phyloP scores from a whole-genome alignment of 1,140 invertebrate species.

The Rhagoletis pomonella region DNA sequence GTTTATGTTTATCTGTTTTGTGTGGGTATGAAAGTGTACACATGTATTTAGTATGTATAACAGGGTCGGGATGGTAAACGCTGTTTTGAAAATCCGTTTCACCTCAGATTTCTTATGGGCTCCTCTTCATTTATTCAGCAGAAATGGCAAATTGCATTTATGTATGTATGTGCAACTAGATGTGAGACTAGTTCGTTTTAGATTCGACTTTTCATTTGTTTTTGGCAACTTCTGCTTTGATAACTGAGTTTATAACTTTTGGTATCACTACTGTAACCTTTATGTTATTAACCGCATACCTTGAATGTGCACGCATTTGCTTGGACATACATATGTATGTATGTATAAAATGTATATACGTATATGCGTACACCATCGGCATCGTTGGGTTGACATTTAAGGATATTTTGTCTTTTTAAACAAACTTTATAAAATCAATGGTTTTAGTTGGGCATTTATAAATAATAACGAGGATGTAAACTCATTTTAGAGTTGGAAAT shows the following conservation, averaged over 20 bases:
- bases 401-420: too few relatives aligned
- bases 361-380: too few relatives aligned
- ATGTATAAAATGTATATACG: too few relatives aligned
- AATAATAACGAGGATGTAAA: too few relatives aligned
- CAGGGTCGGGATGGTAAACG: conserved; percentile 11
- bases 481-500: too few relatives aligned
- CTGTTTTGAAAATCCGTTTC: conserved; percentile 54
- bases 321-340: too few relatives aligned
- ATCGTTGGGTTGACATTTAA: too few relatives aligned
- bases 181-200: conserved; percentile 33
- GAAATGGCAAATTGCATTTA: background rate
- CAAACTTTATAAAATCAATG: too few relatives aligned
- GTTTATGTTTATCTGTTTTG: background rate
- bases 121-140: background rate
- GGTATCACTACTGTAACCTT: background rate
- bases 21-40: conserved; percentile 26
- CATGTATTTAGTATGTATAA: too few relatives aligned
- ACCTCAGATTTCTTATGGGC: background rate
- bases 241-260: conserved; percentile 41
- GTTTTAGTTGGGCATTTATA: too few relatives aligned
- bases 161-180: background rate
- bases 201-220: conserved; percentile 42
- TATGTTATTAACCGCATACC: background rate
- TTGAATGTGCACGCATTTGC: too few relatives aligned
- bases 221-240: conserved; percentile 49